These are phyloP conservation scores for Luscinia luscinia DNA, from an alignment of 2,797 vertebrate species.

Conservation along the genomic window DNA sequence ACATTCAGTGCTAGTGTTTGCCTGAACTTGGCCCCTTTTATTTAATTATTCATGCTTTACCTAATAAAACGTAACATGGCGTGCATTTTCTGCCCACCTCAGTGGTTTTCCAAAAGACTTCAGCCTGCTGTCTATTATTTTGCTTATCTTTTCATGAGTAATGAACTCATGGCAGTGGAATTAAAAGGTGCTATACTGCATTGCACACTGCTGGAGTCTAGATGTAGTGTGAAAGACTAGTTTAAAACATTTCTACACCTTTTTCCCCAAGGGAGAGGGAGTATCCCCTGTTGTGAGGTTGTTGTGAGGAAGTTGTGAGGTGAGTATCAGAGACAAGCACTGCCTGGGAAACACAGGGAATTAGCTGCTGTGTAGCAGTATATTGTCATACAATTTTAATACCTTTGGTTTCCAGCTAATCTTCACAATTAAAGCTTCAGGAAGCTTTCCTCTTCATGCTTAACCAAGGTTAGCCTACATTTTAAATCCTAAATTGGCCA, in stretches of 20 bases:
- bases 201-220: not conserved
- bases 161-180: not conserved
- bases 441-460: not conserved
- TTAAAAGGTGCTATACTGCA: not conserved
- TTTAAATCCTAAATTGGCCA: not conserved
- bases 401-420: not conserved
- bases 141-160: not conserved
- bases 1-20: not conserved
- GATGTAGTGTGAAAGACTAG: not conserved
- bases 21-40: not conserved
- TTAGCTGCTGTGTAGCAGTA: not conserved
- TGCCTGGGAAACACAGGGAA: not conserved
- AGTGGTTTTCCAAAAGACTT: not conserved
- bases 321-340: not conserved
- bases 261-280: not conserved
- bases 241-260: not conserved
- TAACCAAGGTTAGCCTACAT: not conserved
- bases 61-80: not conserved
- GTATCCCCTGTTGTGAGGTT: too few relatives aligned
- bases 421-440: slow-evolving; percentile 20
- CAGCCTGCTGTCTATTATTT: not conserved
- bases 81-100: not conserved
- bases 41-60: not conserved
- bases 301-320: not conserved
- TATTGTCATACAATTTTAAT: not conserved